phyloP scores from a whole-genome alignment of 1,140 invertebrate species.

The Steinernema khuongi region DNA sequence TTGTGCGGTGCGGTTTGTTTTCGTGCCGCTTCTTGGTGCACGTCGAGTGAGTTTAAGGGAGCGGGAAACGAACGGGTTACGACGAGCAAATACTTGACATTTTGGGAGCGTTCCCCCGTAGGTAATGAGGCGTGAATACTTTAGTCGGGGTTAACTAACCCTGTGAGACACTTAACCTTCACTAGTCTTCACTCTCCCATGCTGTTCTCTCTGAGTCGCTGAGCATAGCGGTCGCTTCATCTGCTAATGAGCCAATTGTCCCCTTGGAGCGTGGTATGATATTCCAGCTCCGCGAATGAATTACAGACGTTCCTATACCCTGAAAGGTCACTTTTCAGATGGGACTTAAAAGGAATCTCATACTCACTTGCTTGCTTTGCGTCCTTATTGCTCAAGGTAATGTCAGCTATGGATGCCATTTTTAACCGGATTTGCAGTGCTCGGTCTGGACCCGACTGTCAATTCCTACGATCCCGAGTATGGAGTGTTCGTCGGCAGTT shows the following conservation, averaged over 20 bases:
- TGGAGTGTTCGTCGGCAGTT: slow-evolving; percentile 33
- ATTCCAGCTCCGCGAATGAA: no score
- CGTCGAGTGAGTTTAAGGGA: no score
- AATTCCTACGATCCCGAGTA: slow-evolving; percentile 33
- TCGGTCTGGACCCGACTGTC: not conserved
- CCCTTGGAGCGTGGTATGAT: not conserved
- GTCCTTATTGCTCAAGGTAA: not conserved
- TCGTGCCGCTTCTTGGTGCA: no score
- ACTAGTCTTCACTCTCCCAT: not conserved
- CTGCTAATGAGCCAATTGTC: not conserved
- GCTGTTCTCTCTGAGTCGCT: not conserved
- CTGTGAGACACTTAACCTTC: slow-evolving; percentile 4
- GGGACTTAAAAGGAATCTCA: not conserved
- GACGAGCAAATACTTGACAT: slow-evolving; percentile 4
- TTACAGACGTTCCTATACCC: not conserved
- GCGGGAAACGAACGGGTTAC: not conserved
- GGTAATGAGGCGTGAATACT: slow-evolving; percentile 10
- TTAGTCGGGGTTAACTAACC: slow-evolving; percentile 11
- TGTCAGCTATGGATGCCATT: not conserved
- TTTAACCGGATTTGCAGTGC: not conserved
- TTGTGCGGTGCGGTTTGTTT: not conserved
- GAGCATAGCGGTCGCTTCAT: no score
- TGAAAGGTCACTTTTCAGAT: not conserved
- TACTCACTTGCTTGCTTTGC: not conserved
- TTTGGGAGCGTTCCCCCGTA: not conserved